These are phyloP conservation scores for Blastobasis adustella DNA, from an alignment of 2,888 invertebrate genomes.

Conservation along the genomic window DNA sequence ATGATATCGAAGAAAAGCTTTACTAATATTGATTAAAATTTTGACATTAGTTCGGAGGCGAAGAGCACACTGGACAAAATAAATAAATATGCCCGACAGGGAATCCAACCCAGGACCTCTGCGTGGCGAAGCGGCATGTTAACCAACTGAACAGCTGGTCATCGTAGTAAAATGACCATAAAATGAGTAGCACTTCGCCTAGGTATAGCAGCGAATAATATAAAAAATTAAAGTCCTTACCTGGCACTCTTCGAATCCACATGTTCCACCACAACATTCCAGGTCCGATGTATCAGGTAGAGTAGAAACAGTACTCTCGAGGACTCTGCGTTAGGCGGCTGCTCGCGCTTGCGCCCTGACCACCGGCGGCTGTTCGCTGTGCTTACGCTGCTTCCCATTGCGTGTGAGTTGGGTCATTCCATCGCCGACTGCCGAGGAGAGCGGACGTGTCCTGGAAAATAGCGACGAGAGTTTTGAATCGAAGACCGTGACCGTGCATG, in stretches of 20 bases:
- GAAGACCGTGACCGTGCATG: too few species aligned
- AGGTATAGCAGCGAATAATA: neutral
- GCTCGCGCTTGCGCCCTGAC: conserved; percentile 30
- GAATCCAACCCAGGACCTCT: too few species aligned
- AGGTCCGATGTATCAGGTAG: conserved; percentile 81
- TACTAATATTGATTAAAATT: too few species aligned
- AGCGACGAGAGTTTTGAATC: too few species aligned
- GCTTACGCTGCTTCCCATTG: conserved; percentile 53
- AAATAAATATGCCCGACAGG: too few species aligned
- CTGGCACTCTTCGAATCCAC: conserved; percentile 74
- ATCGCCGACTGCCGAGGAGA: neutral
- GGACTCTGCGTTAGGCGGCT: conserved; percentile 64
- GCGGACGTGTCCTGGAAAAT: conserved; percentile 2
- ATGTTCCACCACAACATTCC: conserved; percentile 79
- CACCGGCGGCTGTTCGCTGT: conserved; percentile 45
- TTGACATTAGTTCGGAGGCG: too few species aligned
- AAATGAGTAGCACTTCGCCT: too few species aligned
- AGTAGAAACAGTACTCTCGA: conserved; percentile 78
- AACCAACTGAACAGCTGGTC: too few species aligned
- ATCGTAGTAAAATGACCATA: too few species aligned
- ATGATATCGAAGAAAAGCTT: too few species aligned
- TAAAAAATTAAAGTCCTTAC: conserved; percentile 20
- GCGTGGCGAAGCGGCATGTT: too few species aligned
- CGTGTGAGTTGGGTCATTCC: conserved; percentile 30
- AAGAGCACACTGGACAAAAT: too few species aligned